Conservation (phyloP, 2,888 invertebrate species). For the Euproctis similis region DNA sequence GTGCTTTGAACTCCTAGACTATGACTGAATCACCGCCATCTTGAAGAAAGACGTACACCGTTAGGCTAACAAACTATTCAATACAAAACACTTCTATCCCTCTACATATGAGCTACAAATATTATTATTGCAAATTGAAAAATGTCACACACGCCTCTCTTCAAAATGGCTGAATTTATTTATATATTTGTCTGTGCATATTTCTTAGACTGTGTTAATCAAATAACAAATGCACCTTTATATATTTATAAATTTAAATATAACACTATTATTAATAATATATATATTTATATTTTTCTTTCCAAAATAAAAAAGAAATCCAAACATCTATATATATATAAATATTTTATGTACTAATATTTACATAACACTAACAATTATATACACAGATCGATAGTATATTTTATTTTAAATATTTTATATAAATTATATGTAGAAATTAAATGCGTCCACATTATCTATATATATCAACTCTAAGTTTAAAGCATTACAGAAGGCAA, state of each 20-base stretch:
- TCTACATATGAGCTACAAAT: conserved; percentile 15
- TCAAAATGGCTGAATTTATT: conserved; percentile 12
- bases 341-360: conserved; percentile 55
- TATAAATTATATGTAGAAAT: too few relatives aligned
- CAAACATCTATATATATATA: conserved; percentile 46
- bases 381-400: conserved; percentile 70
- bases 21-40: conserved; percentile 27
- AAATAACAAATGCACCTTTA: conserved; percentile 46
- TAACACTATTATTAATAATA: conserved; percentile 12
- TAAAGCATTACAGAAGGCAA: conserved; percentile 73
- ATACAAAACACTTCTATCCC: conserved; percentile 15
- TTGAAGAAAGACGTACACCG: conserved; percentile 13
- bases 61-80: conserved; percentile 5
- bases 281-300: conserved; percentile 23
- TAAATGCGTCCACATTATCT: conserved; percentile 43
- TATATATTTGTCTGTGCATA: conserved; percentile 42
- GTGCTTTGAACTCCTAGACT: conserved; percentile 59
- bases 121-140: conserved; percentile 12
- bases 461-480: conserved; percentile 56
- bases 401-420: too few relatives aligned
- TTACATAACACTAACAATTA: conserved; percentile 64
- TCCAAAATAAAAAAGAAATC: conserved; percentile 39
- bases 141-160: conserved; percentile 13
- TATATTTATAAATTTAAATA: background rate
- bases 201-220: conserved; percentile 39